Conservation (phyloP, 2,113 vertebrate genomes). For the Nothobranchius furzeri region DNA sequence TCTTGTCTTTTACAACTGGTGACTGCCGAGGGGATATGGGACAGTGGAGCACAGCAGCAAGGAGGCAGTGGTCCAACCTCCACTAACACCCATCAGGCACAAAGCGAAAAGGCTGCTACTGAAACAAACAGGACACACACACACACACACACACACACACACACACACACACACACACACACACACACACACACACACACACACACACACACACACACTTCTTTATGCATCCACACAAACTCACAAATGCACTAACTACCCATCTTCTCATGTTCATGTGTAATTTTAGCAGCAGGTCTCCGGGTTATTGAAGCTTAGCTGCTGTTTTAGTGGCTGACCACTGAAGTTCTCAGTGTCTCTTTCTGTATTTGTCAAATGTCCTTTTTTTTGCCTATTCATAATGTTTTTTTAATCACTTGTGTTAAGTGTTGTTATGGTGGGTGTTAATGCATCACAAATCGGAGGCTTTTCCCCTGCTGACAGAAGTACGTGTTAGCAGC, state of each 20-base stretch:
- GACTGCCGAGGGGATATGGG: conserved; percentile 44
- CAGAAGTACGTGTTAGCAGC: conserved; percentile 63
- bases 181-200: conserved; percentile 15
- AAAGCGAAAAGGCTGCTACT: conserved; percentile 38
- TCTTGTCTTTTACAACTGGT: conserved; percentile 30
- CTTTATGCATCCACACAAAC: background rate
- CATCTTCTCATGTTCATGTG: conserved; percentile 3
- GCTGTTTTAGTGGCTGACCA: background rate
- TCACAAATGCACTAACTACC: conserved; percentile 10
- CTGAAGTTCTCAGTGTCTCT: conserved; percentile 30
- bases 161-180: conserved; percentile 14
- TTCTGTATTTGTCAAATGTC: conserved; percentile 38
- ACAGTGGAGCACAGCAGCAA: conserved; percentile 36
- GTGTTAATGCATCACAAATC: conserved; percentile 62
- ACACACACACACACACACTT: background rate
- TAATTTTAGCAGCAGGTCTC: conserved; percentile 39
- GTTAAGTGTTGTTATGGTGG: conserved; percentile 66
- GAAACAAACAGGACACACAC: conserved; percentile 26
- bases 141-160: conserved; percentile 21
- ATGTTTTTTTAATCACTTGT: conserved; percentile 51
- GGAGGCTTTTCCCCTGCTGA: conserved; percentile 44
- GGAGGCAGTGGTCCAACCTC: conserved; percentile 50
- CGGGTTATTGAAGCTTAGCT: conserved; percentile 28
- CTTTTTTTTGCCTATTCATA: conserved; percentile 41
- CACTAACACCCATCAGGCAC: conserved; percentile 57